Evolutionary conservation across 2,888 invertebrate genomes (phyloP), one percentile per base, ranked within the genome.

Genomic region (Mythimna albipuncta): DNA sequence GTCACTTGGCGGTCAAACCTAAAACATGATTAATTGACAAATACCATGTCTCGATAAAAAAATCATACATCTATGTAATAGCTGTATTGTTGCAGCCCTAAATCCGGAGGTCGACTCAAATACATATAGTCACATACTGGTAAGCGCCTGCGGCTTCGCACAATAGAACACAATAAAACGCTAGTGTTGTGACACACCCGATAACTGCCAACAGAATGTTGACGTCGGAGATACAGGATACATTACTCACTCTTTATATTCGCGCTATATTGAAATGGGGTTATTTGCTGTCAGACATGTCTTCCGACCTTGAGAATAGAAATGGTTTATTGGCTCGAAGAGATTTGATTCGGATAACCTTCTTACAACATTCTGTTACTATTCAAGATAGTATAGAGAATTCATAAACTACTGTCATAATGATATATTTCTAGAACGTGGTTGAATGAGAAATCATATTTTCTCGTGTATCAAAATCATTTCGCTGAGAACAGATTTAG

Each of bases 181-280:
- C 54, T 64, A 38, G 21, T 65, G 55, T 72, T 64, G 54, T 61
- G 55, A 62, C 47, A 21, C 68, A 68, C 76, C 57, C 54, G 67
- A 80, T 79, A 75, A 47, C 38, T 75, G 78, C 65, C 66, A 70
- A 59, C 64, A 19, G 54, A 63, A 69, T 75, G 75, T 69, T 69
- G 41, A 61, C 61, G 21, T 21, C 41, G 13, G 6, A 41, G 13
- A 61, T 16, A 58, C 54, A 59, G 41, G 21, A 67, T 69, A 75
- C 41, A 50, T 35, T 61, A 77, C 62, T 69, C 63, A 70, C 44
- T 79, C 57, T 35, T 64, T 50, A 65, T 16, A 21, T 47, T 47
- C 55, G 54, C 26, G 64, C 32, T 70, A 54, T 71, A 75, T 75
- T 71, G 57, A 71, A 66, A 67, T 54, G 32, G 55, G 54, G n/a